phyloP scores from a whole-genome alignment of 2,113 vertebrate species.

The Electrona antarctica region DNA sequence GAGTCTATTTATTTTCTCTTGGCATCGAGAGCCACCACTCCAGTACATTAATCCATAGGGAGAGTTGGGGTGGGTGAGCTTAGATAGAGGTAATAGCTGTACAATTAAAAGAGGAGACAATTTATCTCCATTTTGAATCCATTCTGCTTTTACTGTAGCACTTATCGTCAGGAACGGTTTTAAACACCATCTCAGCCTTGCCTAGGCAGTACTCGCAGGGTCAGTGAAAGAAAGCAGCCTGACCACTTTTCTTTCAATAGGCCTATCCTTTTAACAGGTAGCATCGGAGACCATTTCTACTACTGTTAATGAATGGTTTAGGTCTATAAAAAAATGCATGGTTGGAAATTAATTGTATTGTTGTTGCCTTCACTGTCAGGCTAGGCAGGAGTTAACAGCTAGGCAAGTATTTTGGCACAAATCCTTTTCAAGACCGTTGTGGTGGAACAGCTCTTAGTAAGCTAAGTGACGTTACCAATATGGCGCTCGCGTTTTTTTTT shows the following conservation, averaged over 20 bases:
- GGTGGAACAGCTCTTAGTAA: neutral
- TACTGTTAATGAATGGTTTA: too few relatives aligned
- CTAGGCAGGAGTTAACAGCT: neutral
- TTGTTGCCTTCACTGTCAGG: too few relatives aligned
- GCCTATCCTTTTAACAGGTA: too few relatives aligned
- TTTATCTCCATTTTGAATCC: neutral
- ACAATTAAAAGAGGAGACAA: neutral
- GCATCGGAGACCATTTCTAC: too few relatives aligned
- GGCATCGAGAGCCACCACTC: too few relatives aligned
- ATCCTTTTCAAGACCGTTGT: neutral
- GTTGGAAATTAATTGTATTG: too few relatives aligned
- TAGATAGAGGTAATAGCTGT: neutral
- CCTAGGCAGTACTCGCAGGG: too few relatives aligned
- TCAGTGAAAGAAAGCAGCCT: too few relatives aligned
- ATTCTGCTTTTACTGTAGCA: neutral
- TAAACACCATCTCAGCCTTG: neutral
- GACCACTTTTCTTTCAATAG: too few relatives aligned
- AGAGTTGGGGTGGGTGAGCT: too few relatives aligned
- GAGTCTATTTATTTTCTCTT: neutral
- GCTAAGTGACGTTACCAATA: neutral
- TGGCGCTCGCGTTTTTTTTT: conserved; percentile 11
- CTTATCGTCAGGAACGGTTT: neutral
- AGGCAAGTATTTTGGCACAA: neutral
- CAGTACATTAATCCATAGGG: too few relatives aligned
- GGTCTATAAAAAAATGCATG: too few relatives aligned